A percentile compares a stretch with the other conserved stretches of the same genome.
Evolutionary conservation across 2,888 invertebrate genomes (phyloP).

Genomic region (Drosophila mulleri): DNA sequence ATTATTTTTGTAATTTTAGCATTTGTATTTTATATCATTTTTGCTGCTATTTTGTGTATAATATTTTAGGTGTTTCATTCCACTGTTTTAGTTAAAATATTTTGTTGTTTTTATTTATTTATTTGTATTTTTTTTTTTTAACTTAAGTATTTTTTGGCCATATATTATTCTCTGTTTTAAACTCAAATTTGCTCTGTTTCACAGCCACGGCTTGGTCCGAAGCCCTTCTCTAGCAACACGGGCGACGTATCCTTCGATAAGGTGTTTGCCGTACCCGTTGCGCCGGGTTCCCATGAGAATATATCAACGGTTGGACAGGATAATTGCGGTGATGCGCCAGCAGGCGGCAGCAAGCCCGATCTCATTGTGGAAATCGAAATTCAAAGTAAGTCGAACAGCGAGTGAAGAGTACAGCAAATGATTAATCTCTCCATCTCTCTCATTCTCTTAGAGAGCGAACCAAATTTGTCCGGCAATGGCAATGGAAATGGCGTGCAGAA

Average conservation of each 20-base stretch:
- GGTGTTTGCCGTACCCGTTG: conserved; percentile 92
- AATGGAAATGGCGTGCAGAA: conserved; percentile 87
- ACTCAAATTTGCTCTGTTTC: conserved; percentile 46
- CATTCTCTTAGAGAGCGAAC: conserved; percentile 45
- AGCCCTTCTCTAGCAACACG: conserved; percentile 92
- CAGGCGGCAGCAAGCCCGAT: conserved; percentile 72
- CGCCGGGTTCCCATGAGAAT: conserved; percentile 86
- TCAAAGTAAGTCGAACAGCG: conserved; percentile 85
- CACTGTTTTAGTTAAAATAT: neutral
- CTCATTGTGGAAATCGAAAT: conserved; percentile 85
- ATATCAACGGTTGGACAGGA: conserved; percentile 72
- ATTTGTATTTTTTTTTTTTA: neutral
- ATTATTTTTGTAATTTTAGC: neutral
- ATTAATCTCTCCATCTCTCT: neutral
- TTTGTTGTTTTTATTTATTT: neutral
- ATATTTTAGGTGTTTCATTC: neutral
- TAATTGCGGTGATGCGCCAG: conserved; percentile 40
- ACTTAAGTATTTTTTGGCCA: neutral
- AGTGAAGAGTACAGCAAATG: neutral
- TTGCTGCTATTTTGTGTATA: neutral
- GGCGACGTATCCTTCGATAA: conserved; percentile 93
- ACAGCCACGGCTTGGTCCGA: conserved; percentile 93
- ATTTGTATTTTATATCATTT: neutral
- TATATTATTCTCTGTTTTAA: neutral
- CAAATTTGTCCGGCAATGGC: conserved; percentile 42